These are phyloP conservation scores for Cosmia pyralina DNA, from an alignment of 2,888 invertebrate genomes.

Conservation along the genomic window DNA sequence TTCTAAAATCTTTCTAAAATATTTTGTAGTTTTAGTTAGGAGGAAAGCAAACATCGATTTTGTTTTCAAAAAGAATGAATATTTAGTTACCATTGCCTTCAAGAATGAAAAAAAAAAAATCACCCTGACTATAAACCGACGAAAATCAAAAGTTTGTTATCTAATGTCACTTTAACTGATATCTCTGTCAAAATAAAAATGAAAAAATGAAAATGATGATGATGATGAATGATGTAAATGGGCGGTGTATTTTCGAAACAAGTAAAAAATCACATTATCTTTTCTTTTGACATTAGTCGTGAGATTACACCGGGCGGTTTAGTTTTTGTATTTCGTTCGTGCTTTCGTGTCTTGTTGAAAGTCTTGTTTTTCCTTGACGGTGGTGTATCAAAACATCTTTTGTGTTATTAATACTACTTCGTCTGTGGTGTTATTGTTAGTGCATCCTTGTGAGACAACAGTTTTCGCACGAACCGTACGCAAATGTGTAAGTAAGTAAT, in stretches of 20 bases:
- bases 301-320: conserved; percentile 36
- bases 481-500: conserved; percentile 45
- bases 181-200: conserved; percentile 43
- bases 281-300: conserved; percentile 28
- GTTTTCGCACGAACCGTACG: conserved; percentile 30
- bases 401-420: too few relatives aligned
- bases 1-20: background rate
- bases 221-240: background rate
- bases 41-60: too few relatives aligned
- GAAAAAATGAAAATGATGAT: too few relatives aligned
- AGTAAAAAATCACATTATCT: background rate
- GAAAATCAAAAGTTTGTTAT: background rate
- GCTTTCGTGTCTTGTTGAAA: conserved; percentile 54
- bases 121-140: background rate
- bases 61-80: background rate
- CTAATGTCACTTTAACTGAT: conserved; percentile 43
- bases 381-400: conserved; percentile 57
- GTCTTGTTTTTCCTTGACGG: conserved; percentile 41
- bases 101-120: conserved; percentile 4
- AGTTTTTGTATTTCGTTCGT: conserved; percentile 52
- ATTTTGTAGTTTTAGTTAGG: rapidly evolving
- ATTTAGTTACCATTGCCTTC: background rate
- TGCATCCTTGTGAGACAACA: conserved; percentile 38
- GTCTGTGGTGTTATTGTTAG: conserved; percentile 45
- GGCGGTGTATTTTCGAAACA: background rate